A percentile compares a stretch with the other conserved stretches of the same genome.
phyloP scores from a whole-genome alignment of 1,140 invertebrate genomes.

The Listronotus bonariensis region DNA sequence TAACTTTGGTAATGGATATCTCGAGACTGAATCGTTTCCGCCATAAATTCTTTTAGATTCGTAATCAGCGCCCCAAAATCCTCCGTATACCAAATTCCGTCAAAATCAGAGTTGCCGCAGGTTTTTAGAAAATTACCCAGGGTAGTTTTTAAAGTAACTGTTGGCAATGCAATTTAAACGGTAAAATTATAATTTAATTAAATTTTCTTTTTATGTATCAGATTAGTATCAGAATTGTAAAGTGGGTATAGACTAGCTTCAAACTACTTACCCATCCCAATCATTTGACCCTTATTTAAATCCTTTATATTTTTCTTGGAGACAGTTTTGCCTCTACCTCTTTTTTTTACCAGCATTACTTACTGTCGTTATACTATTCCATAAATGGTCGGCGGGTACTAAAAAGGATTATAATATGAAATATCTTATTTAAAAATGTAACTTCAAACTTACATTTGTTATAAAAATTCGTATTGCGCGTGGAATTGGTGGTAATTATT shows the following conservation, averaged over 20 bases:
- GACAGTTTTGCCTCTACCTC: slow-evolving; percentile 87
- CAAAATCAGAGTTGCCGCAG: too few species aligned
- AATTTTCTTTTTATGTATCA: too few species aligned
- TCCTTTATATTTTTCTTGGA: slow-evolving; percentile 76
- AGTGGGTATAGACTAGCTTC: neutral
- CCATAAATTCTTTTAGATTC: too few species aligned
- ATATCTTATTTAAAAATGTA: slow-evolving; percentile 6
- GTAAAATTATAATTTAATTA: too few species aligned
- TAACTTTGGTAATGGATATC: too few species aligned
- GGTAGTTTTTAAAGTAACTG: too few species aligned
- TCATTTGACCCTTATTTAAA: slow-evolving; percentile 87
- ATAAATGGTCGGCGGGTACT: slow-evolving; percentile 83
- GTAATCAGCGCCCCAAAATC: too few species aligned
- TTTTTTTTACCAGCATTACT: slow-evolving; percentile 94
- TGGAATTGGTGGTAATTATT: slow-evolving; percentile 34
- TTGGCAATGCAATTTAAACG: too few species aligned
- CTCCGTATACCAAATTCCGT: too few species aligned
- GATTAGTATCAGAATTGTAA: too few species aligned
- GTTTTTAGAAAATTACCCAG: too few species aligned
- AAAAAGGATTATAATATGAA: slow-evolving; percentile 27
- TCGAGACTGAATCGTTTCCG: too few species aligned
- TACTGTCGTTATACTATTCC: slow-evolving; percentile 93
- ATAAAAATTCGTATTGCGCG: slow-evolving; percentile 58
- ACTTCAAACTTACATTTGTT: slow-evolving; percentile 58
- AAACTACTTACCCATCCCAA: slow-evolving; percentile 75